Conservation (phyloP, 2,888 invertebrate species). For the Ennomos quercinarius region DNA sequence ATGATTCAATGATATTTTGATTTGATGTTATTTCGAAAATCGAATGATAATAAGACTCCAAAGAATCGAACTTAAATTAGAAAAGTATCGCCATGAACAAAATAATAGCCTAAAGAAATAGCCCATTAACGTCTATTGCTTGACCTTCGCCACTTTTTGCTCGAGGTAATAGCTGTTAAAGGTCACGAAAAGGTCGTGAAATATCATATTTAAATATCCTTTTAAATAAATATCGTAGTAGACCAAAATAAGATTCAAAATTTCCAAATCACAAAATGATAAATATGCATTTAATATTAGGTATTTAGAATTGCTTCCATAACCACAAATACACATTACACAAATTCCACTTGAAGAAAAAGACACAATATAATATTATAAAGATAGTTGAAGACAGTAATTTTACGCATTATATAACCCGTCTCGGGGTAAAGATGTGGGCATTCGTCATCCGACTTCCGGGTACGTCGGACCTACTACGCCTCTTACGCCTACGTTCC, state of each 20-base stretch:
- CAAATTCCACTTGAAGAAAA: slow-evolving; percentile 30
- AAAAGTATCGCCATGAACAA: slow-evolving; percentile 22
- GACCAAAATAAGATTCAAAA: too few relatives aligned
- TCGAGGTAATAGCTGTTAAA: slow-evolving; percentile 32
- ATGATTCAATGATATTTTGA: too few relatives aligned
- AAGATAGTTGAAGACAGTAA: slow-evolving; percentile 75
- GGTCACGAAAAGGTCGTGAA: slow-evolving; percentile 31
- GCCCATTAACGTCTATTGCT: slow-evolving; percentile 31
- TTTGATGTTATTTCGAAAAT: too few relatives aligned
- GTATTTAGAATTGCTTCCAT: too few relatives aligned
- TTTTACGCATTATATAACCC: slow-evolving; percentile 82
- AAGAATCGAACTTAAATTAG: slow-evolving; percentile 8
- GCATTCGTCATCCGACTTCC: slow-evolving; percentile 76
- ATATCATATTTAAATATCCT: slow-evolving; percentile 18
- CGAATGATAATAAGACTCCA: too few relatives aligned
- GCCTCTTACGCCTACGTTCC: slow-evolving; percentile 49
- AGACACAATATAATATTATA: slow-evolving; percentile 58
- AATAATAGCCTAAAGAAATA: slow-evolving; percentile 29
- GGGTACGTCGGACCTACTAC: slow-evolving; percentile 55
- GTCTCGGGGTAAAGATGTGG: slow-evolving; percentile 67
- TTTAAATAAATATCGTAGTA: background rate
- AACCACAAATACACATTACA: too few relatives aligned
- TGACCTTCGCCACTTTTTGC: slow-evolving; percentile 36
- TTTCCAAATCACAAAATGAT: too few relatives aligned
- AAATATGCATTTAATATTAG: too few relatives aligned